Evolutionary conservation across 1,140 invertebrate genomes (phyloP).

Genomic region (Dendroctonus ponderosae): DNA sequence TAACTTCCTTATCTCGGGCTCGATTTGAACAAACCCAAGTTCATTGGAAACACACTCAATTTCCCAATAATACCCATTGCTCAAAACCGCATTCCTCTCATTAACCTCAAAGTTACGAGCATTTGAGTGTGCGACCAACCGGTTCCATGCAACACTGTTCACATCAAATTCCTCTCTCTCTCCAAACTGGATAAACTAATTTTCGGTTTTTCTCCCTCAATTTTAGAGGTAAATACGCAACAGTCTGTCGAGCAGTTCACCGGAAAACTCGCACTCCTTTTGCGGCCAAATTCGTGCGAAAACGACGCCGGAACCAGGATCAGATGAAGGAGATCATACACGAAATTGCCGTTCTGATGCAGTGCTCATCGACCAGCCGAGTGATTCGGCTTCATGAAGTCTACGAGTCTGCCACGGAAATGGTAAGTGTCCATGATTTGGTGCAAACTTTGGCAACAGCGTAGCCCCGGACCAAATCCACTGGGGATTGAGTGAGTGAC

Average conservation of each 20-base stretch:
- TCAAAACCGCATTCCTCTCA: too few relatives aligned
- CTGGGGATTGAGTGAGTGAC: too few relatives aligned
- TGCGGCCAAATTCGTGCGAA: conserved; percentile 93
- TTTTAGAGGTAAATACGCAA: conserved; percentile 92
- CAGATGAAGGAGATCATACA: conserved; percentile 81
- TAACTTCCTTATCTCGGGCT: too few relatives aligned
- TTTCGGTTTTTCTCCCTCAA: conserved; percentile 36
- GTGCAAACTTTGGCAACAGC: too few relatives aligned
- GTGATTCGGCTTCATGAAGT: conserved; percentile 85
- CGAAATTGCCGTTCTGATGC: conserved; percentile 86
- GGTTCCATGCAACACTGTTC: background rate
- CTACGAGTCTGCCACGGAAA: conserved; percentile 37
- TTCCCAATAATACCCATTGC: too few relatives aligned
- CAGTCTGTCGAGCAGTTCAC: conserved; percentile 86
- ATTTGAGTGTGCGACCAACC: too few relatives aligned
- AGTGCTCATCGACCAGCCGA: conserved; percentile 72
- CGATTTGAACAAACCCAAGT: too few relatives aligned
- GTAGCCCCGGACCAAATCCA: too few relatives aligned
- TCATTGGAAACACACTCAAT: too few relatives aligned
- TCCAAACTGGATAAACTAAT: background rate
- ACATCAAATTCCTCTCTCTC: too few relatives aligned
- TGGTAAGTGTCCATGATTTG: conserved; percentile 21
- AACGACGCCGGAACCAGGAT: conserved; percentile 78
- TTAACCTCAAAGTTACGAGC: too few relatives aligned
- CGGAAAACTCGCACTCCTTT: conserved; percentile 79